These are phyloP conservation scores for Kradibia gibbosae DNA, from an alignment of 1,140 invertebrate species.

Conservation along the genomic window DNA sequence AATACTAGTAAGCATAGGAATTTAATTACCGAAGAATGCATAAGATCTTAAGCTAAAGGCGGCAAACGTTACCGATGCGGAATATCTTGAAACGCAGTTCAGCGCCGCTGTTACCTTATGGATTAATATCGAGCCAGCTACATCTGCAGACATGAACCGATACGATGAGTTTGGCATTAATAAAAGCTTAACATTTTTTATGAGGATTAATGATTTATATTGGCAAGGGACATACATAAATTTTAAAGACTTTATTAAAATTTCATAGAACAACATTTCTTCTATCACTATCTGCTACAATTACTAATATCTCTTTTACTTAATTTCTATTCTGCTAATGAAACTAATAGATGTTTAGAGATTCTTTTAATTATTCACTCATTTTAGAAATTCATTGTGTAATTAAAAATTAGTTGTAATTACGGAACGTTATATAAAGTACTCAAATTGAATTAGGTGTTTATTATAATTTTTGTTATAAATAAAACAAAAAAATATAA, in stretches of 20 bases:
- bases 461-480: no score
- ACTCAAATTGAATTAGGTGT: no score
- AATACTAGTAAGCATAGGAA: background rate
- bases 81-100: constrained; percentile 16
- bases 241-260: background rate
- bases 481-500: no score
- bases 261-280: background rate
- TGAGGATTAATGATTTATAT: background rate
- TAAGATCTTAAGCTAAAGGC: background rate
- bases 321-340: no score
- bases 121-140: constrained; percentile 18
- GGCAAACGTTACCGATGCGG: background rate
- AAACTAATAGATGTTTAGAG: no score
- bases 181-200: background rate
- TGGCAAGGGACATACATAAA: background rate
- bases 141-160: background rate
- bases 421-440: no score
- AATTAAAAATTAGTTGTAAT: no score
- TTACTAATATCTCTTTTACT: no score
- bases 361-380: no score
- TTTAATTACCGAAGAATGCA: constrained; percentile 35
- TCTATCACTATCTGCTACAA: no score
- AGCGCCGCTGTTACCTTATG: background rate
- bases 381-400: no score
- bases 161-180: background rate